Evolutionary conservation across 2,888 invertebrate species (phyloP).

Genomic region (Thecophora atra): DNA sequence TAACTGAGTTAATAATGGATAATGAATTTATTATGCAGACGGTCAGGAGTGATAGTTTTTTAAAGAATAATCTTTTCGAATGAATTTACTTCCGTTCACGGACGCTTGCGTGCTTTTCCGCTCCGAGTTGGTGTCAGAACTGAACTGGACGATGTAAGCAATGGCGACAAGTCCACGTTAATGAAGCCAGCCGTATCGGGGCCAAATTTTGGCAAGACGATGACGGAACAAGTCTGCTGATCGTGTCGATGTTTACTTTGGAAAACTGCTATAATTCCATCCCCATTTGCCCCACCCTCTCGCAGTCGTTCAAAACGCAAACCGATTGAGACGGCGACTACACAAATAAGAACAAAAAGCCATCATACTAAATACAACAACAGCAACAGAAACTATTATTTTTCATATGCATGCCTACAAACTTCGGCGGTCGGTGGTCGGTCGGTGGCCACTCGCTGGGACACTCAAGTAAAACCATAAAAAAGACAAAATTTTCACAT

Average conservation of each 20-base stretch:
- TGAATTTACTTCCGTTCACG: conserved; percentile 32
- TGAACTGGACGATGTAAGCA: conserved; percentile 57
- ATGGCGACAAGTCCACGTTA: conserved; percentile 45
- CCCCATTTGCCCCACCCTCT: neutral
- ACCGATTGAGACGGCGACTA: neutral
- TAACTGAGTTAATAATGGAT: no score
- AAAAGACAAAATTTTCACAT: conserved; percentile 22
- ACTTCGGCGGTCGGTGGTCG: no score
- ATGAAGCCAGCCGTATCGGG: conserved; percentile 35
- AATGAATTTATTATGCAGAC: neutral
- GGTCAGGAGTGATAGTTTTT: neutral
- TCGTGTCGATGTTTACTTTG: conserved; percentile 49
- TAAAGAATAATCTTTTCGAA: neutral
- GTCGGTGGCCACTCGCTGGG: neutral
- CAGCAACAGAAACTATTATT: conserved; percentile 26
- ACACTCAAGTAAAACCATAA: conserved; percentile 14
- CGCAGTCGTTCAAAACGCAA: conserved; percentile 8
- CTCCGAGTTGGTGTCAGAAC: conserved; percentile 58
- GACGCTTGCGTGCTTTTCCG: conserved; percentile 49
- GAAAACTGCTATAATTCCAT: conserved; percentile 58
- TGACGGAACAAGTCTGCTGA: conserved; percentile 7
- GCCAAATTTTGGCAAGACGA: neutral
- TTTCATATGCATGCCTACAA: conserved; percentile 5
- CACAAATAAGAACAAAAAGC: neutral
- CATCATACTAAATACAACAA: conserved; percentile 25